phyloP scores from a whole-genome alignment of 2,888 invertebrate genomes.

The Monoplex corrugatus region DNA sequence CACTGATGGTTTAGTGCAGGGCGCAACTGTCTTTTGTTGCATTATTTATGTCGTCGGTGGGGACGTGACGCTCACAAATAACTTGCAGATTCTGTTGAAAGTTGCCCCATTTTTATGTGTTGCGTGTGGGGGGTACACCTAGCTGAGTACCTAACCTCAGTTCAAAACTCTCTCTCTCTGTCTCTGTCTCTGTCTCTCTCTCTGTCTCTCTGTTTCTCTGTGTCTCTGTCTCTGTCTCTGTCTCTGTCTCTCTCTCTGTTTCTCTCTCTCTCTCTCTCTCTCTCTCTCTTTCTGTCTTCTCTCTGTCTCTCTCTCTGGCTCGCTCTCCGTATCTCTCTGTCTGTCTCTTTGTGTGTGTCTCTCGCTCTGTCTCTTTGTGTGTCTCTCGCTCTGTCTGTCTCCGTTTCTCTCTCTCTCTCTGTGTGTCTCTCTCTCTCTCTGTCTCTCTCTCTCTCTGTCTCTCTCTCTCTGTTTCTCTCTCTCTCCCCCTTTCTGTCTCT shows the following conservation, averaged over 20 bases:
- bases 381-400: background rate
- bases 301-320: background rate
- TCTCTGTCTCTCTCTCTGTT: too few species aligned
- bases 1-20: too few species aligned
- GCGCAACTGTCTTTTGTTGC: too few species aligned
- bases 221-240: too few species aligned
- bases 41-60: too few species aligned
- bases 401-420: background rate
- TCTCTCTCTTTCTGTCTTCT: background rate
- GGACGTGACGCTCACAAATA: too few species aligned
- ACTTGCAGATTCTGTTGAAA: too few species aligned
- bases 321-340: background rate
- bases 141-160: too few species aligned
- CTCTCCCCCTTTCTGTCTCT: background rate
- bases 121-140: too few species aligned
- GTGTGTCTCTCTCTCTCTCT: background rate
- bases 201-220: background rate
- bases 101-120: too few species aligned
- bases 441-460: background rate
- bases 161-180: slow-evolving; percentile 15
- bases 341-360: background rate
- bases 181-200: slow-evolving; percentile 13
- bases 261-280: slow-evolving; percentile 23
- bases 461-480: background rate
- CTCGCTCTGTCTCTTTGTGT: background rate